Percentiles rank a stretch among this genome's conserved stretches.
phyloP scores from a whole-genome alignment of 1,140 invertebrate species.

The Drosophila subpulchrella region DNA sequence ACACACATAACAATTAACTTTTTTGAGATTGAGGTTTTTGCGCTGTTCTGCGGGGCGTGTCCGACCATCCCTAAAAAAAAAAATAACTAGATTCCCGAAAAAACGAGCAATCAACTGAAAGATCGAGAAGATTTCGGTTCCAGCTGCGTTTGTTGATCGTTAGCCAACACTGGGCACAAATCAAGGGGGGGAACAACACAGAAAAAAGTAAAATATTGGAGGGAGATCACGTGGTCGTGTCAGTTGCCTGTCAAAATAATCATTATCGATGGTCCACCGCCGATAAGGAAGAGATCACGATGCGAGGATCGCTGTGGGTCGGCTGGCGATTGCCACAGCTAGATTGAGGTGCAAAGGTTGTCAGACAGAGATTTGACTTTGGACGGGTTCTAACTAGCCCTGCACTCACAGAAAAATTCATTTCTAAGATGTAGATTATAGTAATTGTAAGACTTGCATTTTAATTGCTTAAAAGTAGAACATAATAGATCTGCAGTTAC shows the following conservation, averaged over 20 bases:
- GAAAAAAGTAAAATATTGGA: background rate
- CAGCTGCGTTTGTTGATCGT: constrained; percentile 49
- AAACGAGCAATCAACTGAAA: constrained; percentile 40
- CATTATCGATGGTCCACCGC: constrained; percentile 43
- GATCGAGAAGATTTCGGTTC: constrained; percentile 25
- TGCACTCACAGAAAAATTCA: background rate
- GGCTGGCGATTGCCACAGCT: constrained; percentile 9
- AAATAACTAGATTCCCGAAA: constrained; percentile 31
- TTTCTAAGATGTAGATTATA: background rate
- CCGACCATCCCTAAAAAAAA: constrained; percentile 48
- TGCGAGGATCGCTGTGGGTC: constrained; percentile 29
- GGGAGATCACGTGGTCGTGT: constrained; percentile 41
- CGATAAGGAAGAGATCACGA: constrained; percentile 34
- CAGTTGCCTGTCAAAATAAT: constrained; percentile 68
- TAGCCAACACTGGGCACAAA: constrained; percentile 61
- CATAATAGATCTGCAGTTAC: too few species aligned
- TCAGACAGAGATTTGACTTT: constrained; percentile 27
- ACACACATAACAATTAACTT: constrained; percentile 72
- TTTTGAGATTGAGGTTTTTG: constrained; percentile 63
- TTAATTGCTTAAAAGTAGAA: background rate
- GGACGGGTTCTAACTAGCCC: constrained; percentile 3
- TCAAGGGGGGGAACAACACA: background rate
- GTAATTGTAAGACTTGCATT: background rate
- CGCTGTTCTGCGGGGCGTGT: constrained; percentile 35
- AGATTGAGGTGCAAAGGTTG: constrained; percentile 38